Percentiles rank a stretch among this genome's conserved stretches.
Conservation (phyloP, 2,797 vertebrate genomes). For the Scleropages formosus region DNA sequence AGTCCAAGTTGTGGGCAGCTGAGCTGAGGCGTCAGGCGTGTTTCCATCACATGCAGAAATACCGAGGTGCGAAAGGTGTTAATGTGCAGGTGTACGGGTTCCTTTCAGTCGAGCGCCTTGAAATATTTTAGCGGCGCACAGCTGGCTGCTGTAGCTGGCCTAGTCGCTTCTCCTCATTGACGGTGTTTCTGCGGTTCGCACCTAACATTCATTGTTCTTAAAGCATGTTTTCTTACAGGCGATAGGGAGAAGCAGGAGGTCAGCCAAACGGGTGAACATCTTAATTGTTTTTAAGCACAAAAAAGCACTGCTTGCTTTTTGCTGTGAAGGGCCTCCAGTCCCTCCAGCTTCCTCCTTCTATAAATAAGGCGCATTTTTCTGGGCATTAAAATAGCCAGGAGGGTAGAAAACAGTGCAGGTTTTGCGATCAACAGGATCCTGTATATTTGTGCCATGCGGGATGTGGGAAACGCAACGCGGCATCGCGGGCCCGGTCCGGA, state of each 20-base stretch:
- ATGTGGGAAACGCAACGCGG: background rate
- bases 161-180: background rate
- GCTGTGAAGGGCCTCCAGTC: slow-evolving; percentile 52
- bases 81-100: slow-evolving; percentile 23
- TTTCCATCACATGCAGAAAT: slow-evolving; percentile 53
- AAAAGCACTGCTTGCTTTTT: slow-evolving; percentile 66
- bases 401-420: slow-evolving; percentile 40
- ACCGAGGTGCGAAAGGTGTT: background rate
- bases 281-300: slow-evolving; percentile 65
- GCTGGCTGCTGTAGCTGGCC: background rate
- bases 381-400: slow-evolving; percentile 47
- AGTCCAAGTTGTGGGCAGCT: slow-evolving; percentile 58
- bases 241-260: slow-evolving; percentile 58
- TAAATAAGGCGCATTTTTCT: slow-evolving; percentile 54
- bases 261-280: slow-evolving; percentile 67
- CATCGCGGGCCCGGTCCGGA: background rate
- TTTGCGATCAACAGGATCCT: slow-evolving; percentile 1
- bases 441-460: background rate
- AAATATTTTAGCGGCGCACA: slow-evolving; percentile 1
- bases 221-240: slow-evolving; percentile 36
- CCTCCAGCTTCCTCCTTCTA: slow-evolving; percentile 63
- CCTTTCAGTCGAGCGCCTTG: background rate
- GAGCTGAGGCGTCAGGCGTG: slow-evolving; percentile 35
- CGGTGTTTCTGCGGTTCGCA: slow-evolving; percentile 8
- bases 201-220: slow-evolving; percentile 58